Percentiles rank a stretch among this genome's conserved stretches.
Conservation (phyloP, 2,888 invertebrate species). For the Zhengitettix transpicula region DNA sequence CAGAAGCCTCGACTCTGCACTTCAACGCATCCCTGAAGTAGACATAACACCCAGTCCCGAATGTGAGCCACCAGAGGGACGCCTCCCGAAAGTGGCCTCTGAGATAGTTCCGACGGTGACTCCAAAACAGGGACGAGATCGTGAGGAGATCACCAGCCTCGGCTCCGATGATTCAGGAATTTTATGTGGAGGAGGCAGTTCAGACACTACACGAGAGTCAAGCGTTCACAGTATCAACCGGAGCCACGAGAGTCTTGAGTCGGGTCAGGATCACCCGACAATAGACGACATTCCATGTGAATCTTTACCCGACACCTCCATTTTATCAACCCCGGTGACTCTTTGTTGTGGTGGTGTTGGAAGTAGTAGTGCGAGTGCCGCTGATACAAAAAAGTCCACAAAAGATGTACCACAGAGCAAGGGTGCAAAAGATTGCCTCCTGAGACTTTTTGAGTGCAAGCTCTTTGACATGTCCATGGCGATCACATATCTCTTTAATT, state of each 20-base stretch:
- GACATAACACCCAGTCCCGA: slow-evolving; percentile 50
- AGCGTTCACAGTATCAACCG: slow-evolving; percentile 32
- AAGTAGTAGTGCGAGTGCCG: neutral
- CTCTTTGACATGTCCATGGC: slow-evolving; percentile 97
- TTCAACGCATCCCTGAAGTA: slow-evolving; percentile 78
- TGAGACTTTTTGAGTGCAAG: slow-evolving; percentile 91
- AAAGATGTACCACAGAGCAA: slow-evolving; percentile 7
- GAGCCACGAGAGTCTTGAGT: slow-evolving; percentile 59
- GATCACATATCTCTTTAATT: slow-evolving; percentile 92
- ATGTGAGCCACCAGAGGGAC: slow-evolving; percentile 33
- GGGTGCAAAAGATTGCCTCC: slow-evolving; percentile 45
- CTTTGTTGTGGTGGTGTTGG: slow-evolving; percentile 7
- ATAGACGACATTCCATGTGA: neutral
- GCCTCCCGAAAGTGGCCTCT: slow-evolving; percentile 20
- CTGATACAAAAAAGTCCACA: slow-evolving; percentile 1
- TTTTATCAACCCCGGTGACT: neutral
- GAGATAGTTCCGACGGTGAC: slow-evolving; percentile 4
- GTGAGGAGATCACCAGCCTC: slow-evolving; percentile 39
- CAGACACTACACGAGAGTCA: slow-evolving; percentile 30
- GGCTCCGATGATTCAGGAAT: slow-evolving; percentile 73
- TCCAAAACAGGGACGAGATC: slow-evolving; percentile 22
- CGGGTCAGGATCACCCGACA: slow-evolving; percentile 17
- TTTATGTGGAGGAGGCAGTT: slow-evolving; percentile 36
- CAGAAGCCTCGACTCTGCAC: slow-evolving; percentile 75
- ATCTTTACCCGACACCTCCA: neutral